A percentile compares a stretch with the other conserved stretches of the same genome.
phyloP scores from a whole-genome alignment of 1,140 invertebrate species.

The Pogonomyrmex californicus region DNA sequence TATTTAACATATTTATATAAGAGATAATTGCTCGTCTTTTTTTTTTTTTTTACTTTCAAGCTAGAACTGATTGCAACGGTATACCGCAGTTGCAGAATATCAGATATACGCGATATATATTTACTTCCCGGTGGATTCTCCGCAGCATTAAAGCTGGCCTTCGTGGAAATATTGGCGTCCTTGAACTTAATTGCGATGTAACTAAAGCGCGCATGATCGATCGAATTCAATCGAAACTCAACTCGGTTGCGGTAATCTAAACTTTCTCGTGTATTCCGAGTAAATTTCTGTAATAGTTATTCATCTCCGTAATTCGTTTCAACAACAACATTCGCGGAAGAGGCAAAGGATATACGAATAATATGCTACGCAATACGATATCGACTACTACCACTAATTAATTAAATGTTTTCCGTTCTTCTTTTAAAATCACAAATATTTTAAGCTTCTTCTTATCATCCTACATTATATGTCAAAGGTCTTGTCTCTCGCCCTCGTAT shows the following conservation, averaged over 20 bases:
- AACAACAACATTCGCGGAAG: neutral
- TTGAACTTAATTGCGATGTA: constrained; percentile 59
- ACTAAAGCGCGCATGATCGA: constrained; percentile 52
- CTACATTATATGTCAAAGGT: neutral
- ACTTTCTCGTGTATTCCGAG: constrained; percentile 23
- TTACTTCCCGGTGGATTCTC: constrained; percentile 33
- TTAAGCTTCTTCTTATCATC: neutral
- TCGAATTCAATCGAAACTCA: constrained; percentile 45
- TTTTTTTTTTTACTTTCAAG: neutral
- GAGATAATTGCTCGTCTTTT: neutral
- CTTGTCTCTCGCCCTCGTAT: neutral
- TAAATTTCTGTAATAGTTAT: constrained; percentile 9
- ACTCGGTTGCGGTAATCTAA: neutral
- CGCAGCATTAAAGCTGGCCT: constrained; percentile 31
- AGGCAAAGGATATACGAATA: neutral
- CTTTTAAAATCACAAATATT: neutral
- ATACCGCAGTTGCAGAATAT: neutral
- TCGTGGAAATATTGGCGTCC: constrained; percentile 39
- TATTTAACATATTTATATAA: neutral
- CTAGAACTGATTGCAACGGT: neutral
- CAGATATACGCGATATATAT: constrained; percentile 11
- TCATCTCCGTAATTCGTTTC: constrained; percentile 19
- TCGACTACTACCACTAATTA: neutral
- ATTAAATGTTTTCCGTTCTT: neutral
- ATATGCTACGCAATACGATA: neutral